Evolutionary conservation across 2,113 vertebrate species (phyloP), one percentile per base, ranked within the genome.

Genomic region (Phrynocephalus versicolor): DNA sequence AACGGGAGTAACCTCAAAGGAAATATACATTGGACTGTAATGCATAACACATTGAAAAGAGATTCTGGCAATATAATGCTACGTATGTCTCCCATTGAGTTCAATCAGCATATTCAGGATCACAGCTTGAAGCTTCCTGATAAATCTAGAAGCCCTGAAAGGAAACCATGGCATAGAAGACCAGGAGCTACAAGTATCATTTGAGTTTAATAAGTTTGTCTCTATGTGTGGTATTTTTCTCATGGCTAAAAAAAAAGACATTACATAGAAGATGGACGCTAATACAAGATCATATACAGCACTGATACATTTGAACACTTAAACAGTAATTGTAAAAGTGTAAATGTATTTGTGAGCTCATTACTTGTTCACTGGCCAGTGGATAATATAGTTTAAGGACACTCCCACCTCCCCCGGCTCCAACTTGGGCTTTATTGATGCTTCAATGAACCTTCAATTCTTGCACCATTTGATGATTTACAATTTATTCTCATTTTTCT

Each of bases 381-480:
- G 2, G 60, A 37, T 51, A 69, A 62, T 84, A 69, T 0, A 80
- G 35, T 51, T 51, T 51, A 51, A 51, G 45, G 45, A 51, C 45
- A 51, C 45, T 6, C 45, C 5, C 10, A 51, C 45, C 45, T 10
- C 45, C 5, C 45, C 45, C n/a, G n/a, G n/a, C n/a, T n/a, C 45
- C 45, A 51, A 51, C 0, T 72, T 87, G 88, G 75, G 19, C 35
- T 86, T 81, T 72, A 64, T 41, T 35, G 82, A 33, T 86, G 41
- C 27, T 79, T 51, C 30, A 73, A 74, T 81, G 64, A 82, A 82
- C 33, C n/a, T 84, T 89, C 12, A 23, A 64, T 87, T 65, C 0
- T 39, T 78, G 58, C 51, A 58, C 16, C 87, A 90, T 82, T 81
- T 86, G 33, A 83, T 77, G 74, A 33, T 41, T 55, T 90, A 80